These are phyloP conservation scores for Apaloderma vittatum DNA, from an alignment of 2,113 vertebrate genomes.

Conservation along the genomic window DNA sequence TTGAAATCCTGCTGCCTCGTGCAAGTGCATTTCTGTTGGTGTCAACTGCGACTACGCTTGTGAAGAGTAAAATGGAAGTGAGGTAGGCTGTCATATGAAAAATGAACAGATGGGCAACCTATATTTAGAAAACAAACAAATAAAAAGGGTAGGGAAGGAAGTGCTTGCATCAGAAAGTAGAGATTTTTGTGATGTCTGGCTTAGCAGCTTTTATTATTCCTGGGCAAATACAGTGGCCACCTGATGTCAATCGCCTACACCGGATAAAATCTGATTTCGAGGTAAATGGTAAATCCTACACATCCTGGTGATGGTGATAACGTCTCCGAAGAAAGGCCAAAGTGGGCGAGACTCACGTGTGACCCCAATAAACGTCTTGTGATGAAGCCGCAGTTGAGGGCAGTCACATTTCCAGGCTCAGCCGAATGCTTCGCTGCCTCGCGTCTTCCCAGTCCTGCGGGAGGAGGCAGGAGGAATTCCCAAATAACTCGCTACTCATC, in stretches of 20 bases:
- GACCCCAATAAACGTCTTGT: conserved; percentile 19
- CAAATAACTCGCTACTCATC: background rate
- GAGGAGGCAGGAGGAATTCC: background rate
- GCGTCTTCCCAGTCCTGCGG: background rate
- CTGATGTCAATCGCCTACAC: background rate
- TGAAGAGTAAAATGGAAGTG: background rate
- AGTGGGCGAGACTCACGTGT: background rate
- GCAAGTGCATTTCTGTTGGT: background rate
- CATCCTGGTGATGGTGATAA: accelerated
- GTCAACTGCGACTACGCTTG: background rate
- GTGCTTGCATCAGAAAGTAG: background rate
- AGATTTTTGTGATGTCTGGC: background rate
- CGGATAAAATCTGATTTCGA: background rate
- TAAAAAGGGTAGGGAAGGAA: background rate
- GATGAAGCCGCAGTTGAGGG: background rate
- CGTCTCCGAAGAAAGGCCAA: accelerated
- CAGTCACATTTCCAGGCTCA: background rate
- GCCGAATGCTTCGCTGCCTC: background rate
- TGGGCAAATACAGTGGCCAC: background rate
- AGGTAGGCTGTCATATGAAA: background rate
- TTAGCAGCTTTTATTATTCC: background rate
- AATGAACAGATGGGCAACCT: background rate
- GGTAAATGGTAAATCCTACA: conserved; percentile 1
- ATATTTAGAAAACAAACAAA: background rate
- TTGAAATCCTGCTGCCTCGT: background rate